Percentiles rank a stretch among this genome's conserved stretches.
Evolutionary conservation across 2,888 invertebrate genomes (phyloP).

Genomic region (Chloroclysta siterata): DNA sequence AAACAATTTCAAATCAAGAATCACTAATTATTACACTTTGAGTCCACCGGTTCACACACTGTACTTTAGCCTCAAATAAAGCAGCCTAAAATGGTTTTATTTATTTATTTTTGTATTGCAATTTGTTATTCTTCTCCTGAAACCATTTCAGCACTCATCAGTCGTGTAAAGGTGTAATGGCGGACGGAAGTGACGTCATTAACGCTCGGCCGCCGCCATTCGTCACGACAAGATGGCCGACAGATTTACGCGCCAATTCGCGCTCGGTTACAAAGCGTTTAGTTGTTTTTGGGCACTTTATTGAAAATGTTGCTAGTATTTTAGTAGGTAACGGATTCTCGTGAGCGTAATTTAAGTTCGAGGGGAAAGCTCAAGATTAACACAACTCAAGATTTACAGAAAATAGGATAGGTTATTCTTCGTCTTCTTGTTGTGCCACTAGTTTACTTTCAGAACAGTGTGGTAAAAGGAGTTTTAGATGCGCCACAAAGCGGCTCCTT

Average conservation of each 20-base stretch:
- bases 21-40: too few species aligned
- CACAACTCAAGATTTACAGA: too few species aligned
- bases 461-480: too few species aligned
- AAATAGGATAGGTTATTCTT: too few species aligned
- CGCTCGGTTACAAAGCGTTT: slow-evolving; percentile 47
- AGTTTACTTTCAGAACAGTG: too few species aligned
- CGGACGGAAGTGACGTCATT: slow-evolving; percentile 59
- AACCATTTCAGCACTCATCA: slow-evolving; percentile 36
- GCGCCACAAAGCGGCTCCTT: too few species aligned
- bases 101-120: slow-evolving; percentile 1
- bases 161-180: slow-evolving; percentile 50
- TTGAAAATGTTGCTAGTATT: slow-evolving; percentile 26
- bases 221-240: slow-evolving; percentile 66
- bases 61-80: too few species aligned
- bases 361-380: too few species aligned
- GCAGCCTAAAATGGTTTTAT: not conserved
- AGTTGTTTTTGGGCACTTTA: slow-evolving; percentile 33
- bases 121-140: slow-evolving; percentile 20
- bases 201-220: slow-evolving; percentile 55
- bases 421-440: too few species aligned
- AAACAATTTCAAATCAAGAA: too few species aligned
- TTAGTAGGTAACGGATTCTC: not conserved
- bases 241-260: slow-evolving; percentile 63
- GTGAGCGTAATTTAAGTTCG: too few species aligned
- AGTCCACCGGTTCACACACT: too few species aligned